Conservation (phyloP, 2,113 vertebrate species). For the Passer domesticus region DNA sequence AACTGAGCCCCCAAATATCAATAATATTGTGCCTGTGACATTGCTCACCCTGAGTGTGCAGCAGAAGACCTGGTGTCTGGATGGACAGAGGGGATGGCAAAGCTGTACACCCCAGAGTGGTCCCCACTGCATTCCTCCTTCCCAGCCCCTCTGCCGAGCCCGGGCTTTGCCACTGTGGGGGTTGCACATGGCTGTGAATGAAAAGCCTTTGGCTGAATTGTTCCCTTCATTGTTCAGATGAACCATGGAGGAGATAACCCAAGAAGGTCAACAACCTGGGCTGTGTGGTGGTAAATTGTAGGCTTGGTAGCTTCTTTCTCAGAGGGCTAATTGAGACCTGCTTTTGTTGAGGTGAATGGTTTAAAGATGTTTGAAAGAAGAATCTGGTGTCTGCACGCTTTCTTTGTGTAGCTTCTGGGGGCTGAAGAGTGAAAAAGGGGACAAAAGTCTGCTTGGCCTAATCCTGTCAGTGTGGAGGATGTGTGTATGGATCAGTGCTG, state of each 20-base stretch:
- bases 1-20: neutral
- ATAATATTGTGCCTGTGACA: neutral
- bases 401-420: neutral
- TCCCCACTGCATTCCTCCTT: neutral
- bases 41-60: fast-evolving
- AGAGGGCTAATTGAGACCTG: neutral
- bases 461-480: neutral
- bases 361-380: neutral
- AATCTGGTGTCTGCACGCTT: neutral
- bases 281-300: neutral
- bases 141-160: neutral
- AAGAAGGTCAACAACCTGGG: neutral
- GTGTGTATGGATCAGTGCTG: neutral
- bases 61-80: neutral
- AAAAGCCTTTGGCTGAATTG: neutral
- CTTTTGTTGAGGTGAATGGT: neutral
- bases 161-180: neutral
- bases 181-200: neutral
- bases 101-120: fast-evolving
- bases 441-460: neutral
- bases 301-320: neutral
- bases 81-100: neutral
- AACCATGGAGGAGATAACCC: neutral
- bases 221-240: neutral
- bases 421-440: neutral